phyloP scores from a whole-genome alignment of 2,113 vertebrate genomes.

The Cromileptes altivelis region DNA sequence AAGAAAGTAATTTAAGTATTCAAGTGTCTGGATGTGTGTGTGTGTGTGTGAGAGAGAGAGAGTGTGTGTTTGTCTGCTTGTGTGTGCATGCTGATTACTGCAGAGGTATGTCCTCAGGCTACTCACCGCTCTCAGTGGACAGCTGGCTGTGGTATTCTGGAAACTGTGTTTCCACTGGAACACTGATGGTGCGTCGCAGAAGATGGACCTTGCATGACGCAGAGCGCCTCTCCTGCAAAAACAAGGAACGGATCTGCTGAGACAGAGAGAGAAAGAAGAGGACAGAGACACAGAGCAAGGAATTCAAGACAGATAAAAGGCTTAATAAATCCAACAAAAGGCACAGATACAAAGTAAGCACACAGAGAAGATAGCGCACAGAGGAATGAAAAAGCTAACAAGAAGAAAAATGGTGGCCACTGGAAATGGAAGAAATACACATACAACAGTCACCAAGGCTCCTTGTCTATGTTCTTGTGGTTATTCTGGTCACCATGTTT shows the following conservation, averaged over 20 bases:
- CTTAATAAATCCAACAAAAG: not conserved
- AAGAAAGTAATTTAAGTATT: conserved; percentile 2
- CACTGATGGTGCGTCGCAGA: conserved; percentile 87
- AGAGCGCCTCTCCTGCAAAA: conserved; percentile 76
- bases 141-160: conserved; percentile 80
- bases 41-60: not conserved
- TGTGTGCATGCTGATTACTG: not conserved
- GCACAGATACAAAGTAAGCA: not conserved
- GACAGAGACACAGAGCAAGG: conserved; percentile 5
- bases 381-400: conserved; percentile 16
- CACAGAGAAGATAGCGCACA: not conserved
- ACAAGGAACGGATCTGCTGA: conserved; percentile 59
- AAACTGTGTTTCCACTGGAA: conserved; percentile 85
- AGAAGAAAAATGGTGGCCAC: conserved; percentile 7
- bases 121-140: conserved; percentile 84
- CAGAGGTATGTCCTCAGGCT: conserved; percentile 38
- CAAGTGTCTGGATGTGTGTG: not conserved
- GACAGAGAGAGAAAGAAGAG: not conserved
- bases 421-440: conserved; percentile 1
- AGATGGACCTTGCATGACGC: conserved; percentile 79
- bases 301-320: conserved; percentile 23
- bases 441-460: not conserved
- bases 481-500: conserved; percentile 50
- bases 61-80: not conserved
- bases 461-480: conserved; percentile 46